Evolutionary conservation across 2,888 invertebrate genomes (phyloP), one percentile per base, ranked within the genome.

Genomic region (Leuctra nigra): DNA sequence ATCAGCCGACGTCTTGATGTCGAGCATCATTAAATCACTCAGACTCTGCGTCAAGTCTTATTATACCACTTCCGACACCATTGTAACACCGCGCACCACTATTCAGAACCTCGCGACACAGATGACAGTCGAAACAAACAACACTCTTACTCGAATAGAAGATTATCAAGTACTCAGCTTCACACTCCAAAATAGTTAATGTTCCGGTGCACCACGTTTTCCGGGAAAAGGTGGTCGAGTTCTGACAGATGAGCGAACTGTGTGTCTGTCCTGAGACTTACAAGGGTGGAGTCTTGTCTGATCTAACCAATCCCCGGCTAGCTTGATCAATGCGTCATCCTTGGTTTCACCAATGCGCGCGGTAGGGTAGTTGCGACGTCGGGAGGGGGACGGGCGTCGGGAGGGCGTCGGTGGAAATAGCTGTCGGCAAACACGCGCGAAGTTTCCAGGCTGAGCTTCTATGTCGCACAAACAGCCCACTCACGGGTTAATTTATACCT

Each of bases 1-100:
- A 81, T 91, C 91, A 75, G 91, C 86, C 69, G 91, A 87, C 69
- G 87, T 87, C 77, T 92, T 92, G 72, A 92, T 91, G 82, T 92
- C 92, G 77, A 92, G 82, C 92, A 92, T 92, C 35, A 50, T 50
- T 18, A 16, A 16, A 25, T 14, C 69, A 44, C 62, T 25, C 33
- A 36, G 9, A 9, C 38, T 7, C 38, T 38, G 9, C 14, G 14
- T 38, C 38, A 4, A 11, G 11, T 14, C 4, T n/a, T 4, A 4
- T 38, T 4, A 38, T n/a, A 38, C 11, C 38, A 38, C 38, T 14
- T 7, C 11, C 38, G 38, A 14, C 7, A 35, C 18, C 18, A 20
- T 29, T 29, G 29, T 29, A 7, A 29, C 6, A 29, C 29, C 29
- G 11, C 29, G 11, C 29, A 29, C 29, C n/a, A n/a, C n/a, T n/a